Conservation (phyloP, 2,113 vertebrate genomes). For the Lampris megalopsis region DNA sequence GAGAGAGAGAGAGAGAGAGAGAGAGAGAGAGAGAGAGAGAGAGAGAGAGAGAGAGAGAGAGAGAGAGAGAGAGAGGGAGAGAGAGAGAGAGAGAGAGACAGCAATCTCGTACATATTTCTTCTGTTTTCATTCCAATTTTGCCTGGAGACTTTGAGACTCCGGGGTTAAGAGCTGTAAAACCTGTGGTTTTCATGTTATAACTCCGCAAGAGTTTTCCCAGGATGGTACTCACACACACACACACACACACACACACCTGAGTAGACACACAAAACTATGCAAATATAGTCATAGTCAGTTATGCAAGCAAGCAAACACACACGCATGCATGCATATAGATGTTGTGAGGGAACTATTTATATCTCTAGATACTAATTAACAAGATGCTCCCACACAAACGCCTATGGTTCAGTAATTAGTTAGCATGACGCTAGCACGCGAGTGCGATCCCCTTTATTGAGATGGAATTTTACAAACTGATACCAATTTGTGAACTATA, state of each 20-base stretch:
- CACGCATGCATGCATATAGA: slow-evolving; percentile 3
- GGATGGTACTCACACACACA: background rate
- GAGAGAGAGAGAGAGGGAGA: background rate
- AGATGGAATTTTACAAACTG: no score
- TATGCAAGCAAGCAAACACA: no score
- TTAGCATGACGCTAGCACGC: no score
- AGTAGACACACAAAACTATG: background rate
- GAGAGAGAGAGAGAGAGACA: no score
- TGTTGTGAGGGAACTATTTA: slow-evolving; percentile 17
- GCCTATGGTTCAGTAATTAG: background rate
- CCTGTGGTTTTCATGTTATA: slow-evolving; percentile 55
- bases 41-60: background rate
- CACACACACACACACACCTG: slow-evolving; percentile 1
- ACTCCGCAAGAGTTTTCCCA: slow-evolving; percentile 14
- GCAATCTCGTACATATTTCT: slow-evolving; percentile 24
- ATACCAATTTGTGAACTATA: no score
- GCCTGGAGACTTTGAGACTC: slow-evolving; percentile 12
- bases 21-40: slow-evolving; percentile 3
- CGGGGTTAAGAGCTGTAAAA: slow-evolving; percentile 29
- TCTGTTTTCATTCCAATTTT: slow-evolving; percentile 32
- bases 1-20: no score
- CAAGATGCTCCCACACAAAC: background rate
- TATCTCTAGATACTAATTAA: slow-evolving; percentile 23
- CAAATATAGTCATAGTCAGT: background rate
- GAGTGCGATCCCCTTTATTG: no score